Conservation (phyloP, 2,888 invertebrate species). For the Rutpela maculata region DNA sequence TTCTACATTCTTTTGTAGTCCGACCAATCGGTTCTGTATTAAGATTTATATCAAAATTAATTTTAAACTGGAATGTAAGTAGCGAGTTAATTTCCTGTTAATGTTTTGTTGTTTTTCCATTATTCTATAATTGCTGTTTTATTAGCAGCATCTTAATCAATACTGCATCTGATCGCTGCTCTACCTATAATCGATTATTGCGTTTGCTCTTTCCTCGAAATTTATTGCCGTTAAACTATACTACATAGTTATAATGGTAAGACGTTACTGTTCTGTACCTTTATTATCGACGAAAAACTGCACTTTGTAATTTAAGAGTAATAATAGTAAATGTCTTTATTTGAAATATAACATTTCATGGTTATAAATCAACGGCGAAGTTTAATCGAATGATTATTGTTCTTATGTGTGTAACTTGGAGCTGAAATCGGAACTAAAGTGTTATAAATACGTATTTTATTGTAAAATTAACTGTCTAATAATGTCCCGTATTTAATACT, state of each 20-base stretch:
- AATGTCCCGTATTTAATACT: too few species aligned
- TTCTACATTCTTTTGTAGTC: constrained; percentile 10
- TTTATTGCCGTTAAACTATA: constrained; percentile 41
- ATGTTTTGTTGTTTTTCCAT: constrained; percentile 55
- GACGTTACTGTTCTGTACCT: not conserved
- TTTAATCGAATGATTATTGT: too few species aligned
- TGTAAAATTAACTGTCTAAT: too few species aligned
- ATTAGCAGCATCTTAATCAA: constrained; percentile 50
- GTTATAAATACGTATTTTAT: too few species aligned
- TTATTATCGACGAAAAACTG: not conserved
- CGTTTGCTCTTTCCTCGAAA: constrained; percentile 41
- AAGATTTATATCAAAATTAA: constrained; percentile 63
- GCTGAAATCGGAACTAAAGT: too few species aligned
- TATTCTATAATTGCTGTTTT: constrained; percentile 52
- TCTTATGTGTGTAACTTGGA: too few species aligned
- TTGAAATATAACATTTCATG: too few species aligned
- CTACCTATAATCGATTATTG: constrained; percentile 47
- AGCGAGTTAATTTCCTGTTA: constrained; percentile 61
- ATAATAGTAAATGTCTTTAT: too few species aligned
- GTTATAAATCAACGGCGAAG: too few species aligned
- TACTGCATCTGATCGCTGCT: constrained; percentile 43
- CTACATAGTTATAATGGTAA: constrained; percentile 5
- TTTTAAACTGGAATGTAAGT: constrained; percentile 60
- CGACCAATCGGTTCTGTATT: constrained; percentile 40
- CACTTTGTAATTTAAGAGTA: not conserved